These are phyloP conservation scores for Cebus imitator DNA, from an alignment of 2,113 vertebrate genomes.

Conservation along the genomic window DNA sequence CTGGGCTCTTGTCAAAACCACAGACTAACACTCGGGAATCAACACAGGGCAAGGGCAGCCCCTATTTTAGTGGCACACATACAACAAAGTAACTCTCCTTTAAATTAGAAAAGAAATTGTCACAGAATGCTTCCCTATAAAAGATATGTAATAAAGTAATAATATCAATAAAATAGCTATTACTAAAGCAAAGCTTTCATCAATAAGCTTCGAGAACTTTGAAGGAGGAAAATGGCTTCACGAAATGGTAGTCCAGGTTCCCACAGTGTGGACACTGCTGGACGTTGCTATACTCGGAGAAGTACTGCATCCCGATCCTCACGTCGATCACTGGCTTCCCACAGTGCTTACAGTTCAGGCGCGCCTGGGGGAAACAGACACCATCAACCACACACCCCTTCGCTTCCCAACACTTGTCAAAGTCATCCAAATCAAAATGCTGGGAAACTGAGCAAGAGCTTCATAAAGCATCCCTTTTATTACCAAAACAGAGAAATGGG, in stretches of 20 bases:
- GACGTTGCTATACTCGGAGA: slow-evolving; percentile 99
- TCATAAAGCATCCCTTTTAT: background rate
- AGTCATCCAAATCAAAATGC: background rate
- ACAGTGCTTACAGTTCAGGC: slow-evolving; percentile 99
- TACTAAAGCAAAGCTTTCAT: slow-evolving; percentile 95
- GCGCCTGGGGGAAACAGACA: slow-evolving; percentile 86
- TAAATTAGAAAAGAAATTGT: slow-evolving; percentile 88
- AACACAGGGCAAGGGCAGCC: slow-evolving; percentile 40
- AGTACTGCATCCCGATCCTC: slow-evolving; percentile 99
- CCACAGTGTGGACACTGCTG: slow-evolving; percentile 99
- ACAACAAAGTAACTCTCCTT: slow-evolving; percentile 85
- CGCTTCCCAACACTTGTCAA: background rate
- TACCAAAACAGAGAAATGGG: background rate
- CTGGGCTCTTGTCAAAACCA: background rate
- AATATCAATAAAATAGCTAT: slow-evolving; percentile 92
- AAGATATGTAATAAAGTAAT: slow-evolving; percentile 91
- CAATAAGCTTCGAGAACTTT: slow-evolving; percentile 99
- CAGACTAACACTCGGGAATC: slow-evolving; percentile 16
- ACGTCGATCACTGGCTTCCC: slow-evolving; percentile 99
- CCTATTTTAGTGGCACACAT: slow-evolving; percentile 79
- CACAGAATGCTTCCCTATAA: slow-evolving; percentile 88
- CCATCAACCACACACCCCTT: background rate
- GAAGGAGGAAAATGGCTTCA: slow-evolving; percentile 99
- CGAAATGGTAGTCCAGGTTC: slow-evolving; percentile 99
- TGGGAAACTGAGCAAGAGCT: background rate